A percentile compares a stretch with the other conserved stretches of the same genome.
Evolutionary conservation across 1,140 invertebrate genomes (phyloP).

Genomic region (Conopomorpha cramerella): DNA sequence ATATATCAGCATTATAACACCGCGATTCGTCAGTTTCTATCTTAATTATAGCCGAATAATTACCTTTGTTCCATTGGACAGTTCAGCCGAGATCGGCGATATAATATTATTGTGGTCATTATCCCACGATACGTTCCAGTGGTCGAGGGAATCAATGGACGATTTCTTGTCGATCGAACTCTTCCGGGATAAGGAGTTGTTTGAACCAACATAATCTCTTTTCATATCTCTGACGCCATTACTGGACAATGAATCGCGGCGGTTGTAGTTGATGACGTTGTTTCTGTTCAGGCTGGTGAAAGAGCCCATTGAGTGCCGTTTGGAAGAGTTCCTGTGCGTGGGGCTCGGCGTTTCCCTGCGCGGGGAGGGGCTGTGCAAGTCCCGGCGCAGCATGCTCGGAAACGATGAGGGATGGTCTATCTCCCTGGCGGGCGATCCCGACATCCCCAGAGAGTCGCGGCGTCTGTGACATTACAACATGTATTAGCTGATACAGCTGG

Average conservation of each 20-base stretch:
- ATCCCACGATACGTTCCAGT: slow-evolving; percentile 72
- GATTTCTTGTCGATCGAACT: slow-evolving; percentile 64
- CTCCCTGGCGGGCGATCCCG: slow-evolving; percentile 62
- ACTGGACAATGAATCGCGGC: slow-evolving; percentile 28
- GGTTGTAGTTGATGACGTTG: slow-evolving; percentile 38
- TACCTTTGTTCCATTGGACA: no score
- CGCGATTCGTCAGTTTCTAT: no score
- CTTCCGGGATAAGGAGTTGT: slow-evolving; percentile 43
- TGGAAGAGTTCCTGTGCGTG: slow-evolving; percentile 45
- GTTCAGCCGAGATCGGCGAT: slow-evolving; percentile 23
- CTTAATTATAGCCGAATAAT: slow-evolving; percentile 22
- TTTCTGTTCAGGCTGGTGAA: slow-evolving; percentile 34
- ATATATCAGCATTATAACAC: no score
- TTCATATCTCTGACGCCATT: slow-evolving; percentile 48
- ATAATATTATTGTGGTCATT: slow-evolving; percentile 49
- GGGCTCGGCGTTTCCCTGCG: slow-evolving; percentile 55
- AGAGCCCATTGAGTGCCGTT: slow-evolving; percentile 51
- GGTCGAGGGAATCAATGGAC: slow-evolving; percentile 74
- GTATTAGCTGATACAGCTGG: no score
- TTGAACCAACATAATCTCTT: slow-evolving; percentile 48
- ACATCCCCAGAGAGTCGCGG: slow-evolving; percentile 63
- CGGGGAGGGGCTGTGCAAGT: slow-evolving; percentile 60
- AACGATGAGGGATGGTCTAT: slow-evolving; percentile 71
- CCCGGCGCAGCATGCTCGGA: slow-evolving; percentile 65
- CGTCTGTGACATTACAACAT: slow-evolving; percentile 41